Percentiles rank a stretch among this genome's conserved stretches.
Conservation (phyloP, 2,113 vertebrate species). For the Heliornis fulica region DNA sequence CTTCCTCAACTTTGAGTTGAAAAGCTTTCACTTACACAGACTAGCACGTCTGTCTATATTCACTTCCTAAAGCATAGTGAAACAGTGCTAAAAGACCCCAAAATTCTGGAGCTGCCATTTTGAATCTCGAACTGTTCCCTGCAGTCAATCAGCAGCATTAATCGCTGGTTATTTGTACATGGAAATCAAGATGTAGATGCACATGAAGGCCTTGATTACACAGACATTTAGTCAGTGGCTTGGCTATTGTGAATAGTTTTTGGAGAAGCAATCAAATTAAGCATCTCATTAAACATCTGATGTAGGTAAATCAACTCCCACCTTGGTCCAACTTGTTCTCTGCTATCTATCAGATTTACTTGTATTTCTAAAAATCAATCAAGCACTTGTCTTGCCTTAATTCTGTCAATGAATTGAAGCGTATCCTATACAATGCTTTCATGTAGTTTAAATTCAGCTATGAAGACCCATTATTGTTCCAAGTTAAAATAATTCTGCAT, state of each 20-base stretch:
- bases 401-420: neutral
- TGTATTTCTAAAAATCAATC: constrained; percentile 4
- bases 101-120: neutral
- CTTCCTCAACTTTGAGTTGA: neutral
- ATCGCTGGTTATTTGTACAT: neutral
- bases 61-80: neutral
- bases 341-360: neutral
- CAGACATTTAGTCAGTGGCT: constrained; percentile 6
- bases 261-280: constrained; percentile 41
- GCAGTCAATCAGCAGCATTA: neutral
- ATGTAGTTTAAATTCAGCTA: neutral
- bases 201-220: neutral
- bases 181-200: constrained; percentile 11
- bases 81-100: neutral
- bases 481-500: neutral
- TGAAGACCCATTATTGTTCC: neutral
- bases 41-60: neutral
- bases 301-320: constrained; percentile 7
- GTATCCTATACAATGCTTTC: neutral
- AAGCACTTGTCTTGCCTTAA: neutral
- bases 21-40: neutral
- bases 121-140: neutral
- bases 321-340: neutral
- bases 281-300: constrained; percentile 25
- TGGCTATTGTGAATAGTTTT: constrained; percentile 9